Percentiles rank a stretch among this genome's conserved stretches.
phyloP scores from a whole-genome alignment of 2,797 vertebrate genomes.

The Chiroxiphia lanceolata region DNA sequence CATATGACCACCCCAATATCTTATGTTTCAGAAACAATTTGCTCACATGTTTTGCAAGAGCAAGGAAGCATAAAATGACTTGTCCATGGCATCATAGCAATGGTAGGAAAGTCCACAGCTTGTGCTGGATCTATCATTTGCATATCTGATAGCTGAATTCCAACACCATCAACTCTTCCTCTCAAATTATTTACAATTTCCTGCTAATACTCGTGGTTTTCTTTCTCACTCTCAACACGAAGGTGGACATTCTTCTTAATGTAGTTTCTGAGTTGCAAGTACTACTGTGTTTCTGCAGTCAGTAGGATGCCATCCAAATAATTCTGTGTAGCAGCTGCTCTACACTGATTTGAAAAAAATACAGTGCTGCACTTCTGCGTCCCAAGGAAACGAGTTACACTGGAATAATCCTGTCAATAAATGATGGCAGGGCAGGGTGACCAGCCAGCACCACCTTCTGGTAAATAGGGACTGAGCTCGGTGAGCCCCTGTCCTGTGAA shows the following conservation, averaged over 20 bases:
- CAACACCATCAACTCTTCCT: neutral
- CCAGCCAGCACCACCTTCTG: slow-evolving; percentile 16
- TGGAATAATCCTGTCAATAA: neutral
- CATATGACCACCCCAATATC: neutral
- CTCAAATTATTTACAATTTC: neutral
- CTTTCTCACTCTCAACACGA: neutral
- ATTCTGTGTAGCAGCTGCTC: neutral
- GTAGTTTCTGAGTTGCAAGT: neutral
- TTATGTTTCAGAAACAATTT: slow-evolving; percentile 42
- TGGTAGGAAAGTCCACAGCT: neutral
- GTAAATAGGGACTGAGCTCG: rapidly evolving
- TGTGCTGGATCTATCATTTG: neutral
- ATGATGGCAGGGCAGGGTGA: neutral
- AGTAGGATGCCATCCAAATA: neutral
- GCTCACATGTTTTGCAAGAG: neutral
- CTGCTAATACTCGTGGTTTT: neutral
- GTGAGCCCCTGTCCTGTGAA: neutral
- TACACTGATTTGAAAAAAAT: neutral
- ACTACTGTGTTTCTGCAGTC: neutral
- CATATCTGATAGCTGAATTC: slow-evolving; percentile 14
- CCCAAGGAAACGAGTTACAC: neutral
- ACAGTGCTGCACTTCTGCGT: neutral
- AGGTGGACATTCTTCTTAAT: neutral
- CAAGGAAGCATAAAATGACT: slow-evolving; percentile 31
- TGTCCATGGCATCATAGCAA: neutral